A percentile compares a stretch with the other conserved stretches of the same genome.
phyloP scores from a whole-genome alignment of 1,140 invertebrate species.

The Trachymyrmex cornetzi region DNA sequence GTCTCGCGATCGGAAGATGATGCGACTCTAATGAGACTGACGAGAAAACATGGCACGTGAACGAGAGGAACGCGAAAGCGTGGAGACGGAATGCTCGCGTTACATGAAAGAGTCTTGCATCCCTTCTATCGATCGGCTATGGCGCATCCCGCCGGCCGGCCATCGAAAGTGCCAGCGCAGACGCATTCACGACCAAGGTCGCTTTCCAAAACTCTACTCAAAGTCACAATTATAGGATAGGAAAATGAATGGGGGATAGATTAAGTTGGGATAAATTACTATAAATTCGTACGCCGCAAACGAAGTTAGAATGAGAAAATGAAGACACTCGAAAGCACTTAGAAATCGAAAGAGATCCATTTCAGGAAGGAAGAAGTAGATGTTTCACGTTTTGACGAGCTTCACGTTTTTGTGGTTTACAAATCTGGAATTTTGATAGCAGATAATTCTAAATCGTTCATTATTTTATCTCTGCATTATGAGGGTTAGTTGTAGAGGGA shows the following conservation, averaged over 20 bases:
- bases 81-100: slow-evolving; percentile 28
- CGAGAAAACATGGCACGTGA: slow-evolving; percentile 47
- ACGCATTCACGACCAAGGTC: slow-evolving; percentile 17
- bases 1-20: not conserved
- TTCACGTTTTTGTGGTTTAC: not conserved
- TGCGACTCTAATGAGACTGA: slow-evolving; percentile 26
- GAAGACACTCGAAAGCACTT: not conserved
- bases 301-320: not conserved
- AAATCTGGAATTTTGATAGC: not conserved
- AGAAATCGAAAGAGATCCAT: not conserved
- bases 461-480: not conserved
- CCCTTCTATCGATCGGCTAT: slow-evolving; percentile 35
- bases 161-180: slow-evolving; percentile 24
- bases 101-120: slow-evolving; percentile 1
- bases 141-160: not conserved
- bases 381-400: not conserved
- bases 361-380: not conserved
- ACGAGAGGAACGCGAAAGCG: slow-evolving; percentile 47
- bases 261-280: not conserved
- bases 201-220: not conserved
- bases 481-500: not conserved
- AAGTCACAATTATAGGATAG: not conserved
- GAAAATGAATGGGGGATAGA: not conserved
- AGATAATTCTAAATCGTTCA: not conserved
- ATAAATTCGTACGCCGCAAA: not conserved